phyloP scores from a whole-genome alignment of 2,797 vertebrate genomes.

The Sphenopsis melanotis region DNA sequence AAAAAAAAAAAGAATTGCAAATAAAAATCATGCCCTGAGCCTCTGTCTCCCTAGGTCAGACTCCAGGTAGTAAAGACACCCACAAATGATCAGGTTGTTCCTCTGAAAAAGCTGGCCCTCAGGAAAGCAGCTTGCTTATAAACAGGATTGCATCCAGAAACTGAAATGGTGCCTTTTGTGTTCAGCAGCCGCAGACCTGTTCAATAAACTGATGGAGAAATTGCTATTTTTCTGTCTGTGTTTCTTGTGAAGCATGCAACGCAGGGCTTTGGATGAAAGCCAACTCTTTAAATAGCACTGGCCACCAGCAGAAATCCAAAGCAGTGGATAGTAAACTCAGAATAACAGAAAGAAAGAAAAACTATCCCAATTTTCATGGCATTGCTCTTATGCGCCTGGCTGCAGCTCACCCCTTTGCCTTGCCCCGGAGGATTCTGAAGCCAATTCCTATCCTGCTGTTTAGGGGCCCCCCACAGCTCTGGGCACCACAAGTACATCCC shows the following conservation, averaged over 20 bases:
- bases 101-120: not conserved
- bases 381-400: not conserved
- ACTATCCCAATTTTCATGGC: not conserved
- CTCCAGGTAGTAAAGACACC: not conserved
- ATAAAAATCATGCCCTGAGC: not conserved
- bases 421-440: not conserved
- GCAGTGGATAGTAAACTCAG: not conserved
- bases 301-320: not conserved
- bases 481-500: not conserved
- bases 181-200: not conserved
- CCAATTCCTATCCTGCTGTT: not conserved
- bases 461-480: fast-evolving
- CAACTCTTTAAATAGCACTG: not conserved
- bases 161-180: not conserved
- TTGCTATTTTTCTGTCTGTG: not conserved
- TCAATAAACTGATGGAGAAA: not conserved
- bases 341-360: not conserved
- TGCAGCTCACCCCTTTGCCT: not conserved
- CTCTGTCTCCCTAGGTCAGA: not conserved
- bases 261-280: not conserved
- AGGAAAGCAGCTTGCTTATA: not conserved
- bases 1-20: not conserved
- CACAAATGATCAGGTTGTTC: not conserved
- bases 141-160: not conserved
- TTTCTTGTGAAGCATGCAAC: not conserved